These are phyloP conservation scores for Coenonympha arcania DNA, from an alignment of 2,888 invertebrate species.

Conservation along the genomic window DNA sequence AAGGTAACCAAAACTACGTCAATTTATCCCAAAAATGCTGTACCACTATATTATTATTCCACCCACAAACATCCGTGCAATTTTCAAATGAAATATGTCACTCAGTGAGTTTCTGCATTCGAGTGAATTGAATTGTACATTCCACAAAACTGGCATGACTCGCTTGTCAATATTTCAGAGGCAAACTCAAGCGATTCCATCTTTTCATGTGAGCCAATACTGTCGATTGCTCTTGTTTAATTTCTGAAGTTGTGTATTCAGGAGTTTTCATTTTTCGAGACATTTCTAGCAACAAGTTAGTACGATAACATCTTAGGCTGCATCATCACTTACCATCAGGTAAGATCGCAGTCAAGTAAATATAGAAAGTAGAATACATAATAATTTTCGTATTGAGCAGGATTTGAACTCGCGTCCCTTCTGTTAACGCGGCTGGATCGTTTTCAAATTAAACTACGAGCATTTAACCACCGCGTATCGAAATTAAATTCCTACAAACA, in stretches of 20 bases:
- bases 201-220: neutral
- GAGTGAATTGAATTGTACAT: conserved; percentile 10
- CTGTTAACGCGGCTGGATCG: too few species aligned
- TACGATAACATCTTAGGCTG: neutral
- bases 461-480: too few species aligned
- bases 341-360: neutral
- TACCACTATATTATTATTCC: neutral
- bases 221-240: neutral
- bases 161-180: conserved; percentile 13
- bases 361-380: too few species aligned
- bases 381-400: too few species aligned
- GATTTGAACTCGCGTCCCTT: too few species aligned
- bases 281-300: too few species aligned
- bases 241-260: too few species aligned
- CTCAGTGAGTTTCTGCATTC: conserved; percentile 1
- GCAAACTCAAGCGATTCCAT: neutral
- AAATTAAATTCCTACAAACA: too few species aligned
- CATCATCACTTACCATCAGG: neutral
- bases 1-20: too few species aligned
- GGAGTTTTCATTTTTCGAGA: too few species aligned
- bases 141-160: conserved; percentile 6
- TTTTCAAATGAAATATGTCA: conserved; percentile 13
- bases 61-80: neutral
- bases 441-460: too few species aligned
- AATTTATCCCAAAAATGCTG: neutral